Evolutionary conservation across 2,797 vertebrate species (phyloP).

Genomic region (Carcharodon carcharias): DNA sequence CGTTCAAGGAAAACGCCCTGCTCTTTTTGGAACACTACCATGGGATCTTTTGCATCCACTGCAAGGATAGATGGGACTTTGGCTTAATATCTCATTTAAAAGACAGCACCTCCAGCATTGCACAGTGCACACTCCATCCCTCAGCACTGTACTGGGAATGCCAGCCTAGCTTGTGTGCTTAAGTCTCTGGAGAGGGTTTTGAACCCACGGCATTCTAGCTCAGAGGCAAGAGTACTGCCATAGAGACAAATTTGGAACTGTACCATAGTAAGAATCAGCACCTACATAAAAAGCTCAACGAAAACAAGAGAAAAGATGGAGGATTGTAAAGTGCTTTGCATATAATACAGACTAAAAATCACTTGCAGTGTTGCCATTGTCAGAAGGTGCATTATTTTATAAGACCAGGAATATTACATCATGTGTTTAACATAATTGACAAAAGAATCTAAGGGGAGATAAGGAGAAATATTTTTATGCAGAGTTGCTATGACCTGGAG

Average conservation of each 20-base stretch:
- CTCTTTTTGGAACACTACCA: not conserved
- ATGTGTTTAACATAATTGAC: not conserved
- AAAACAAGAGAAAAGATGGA: not conserved
- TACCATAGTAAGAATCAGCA: not conserved
- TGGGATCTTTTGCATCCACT: not conserved
- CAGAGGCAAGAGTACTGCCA: not conserved
- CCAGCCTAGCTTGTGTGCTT: not conserved
- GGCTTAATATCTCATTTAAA: not conserved
- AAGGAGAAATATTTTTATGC: not conserved
- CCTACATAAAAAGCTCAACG: not conserved
- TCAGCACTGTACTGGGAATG: not conserved
- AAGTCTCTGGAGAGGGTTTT: not conserved
- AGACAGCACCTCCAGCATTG: not conserved
- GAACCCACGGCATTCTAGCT: not conserved
- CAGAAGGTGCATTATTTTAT: not conserved
- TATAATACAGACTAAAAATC: not conserved
- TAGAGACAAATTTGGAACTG: not conserved
- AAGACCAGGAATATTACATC: not conserved
- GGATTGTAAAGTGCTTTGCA: not conserved
- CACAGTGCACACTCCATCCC: not conserved
- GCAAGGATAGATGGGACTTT: not conserved
- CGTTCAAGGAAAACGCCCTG: not conserved
- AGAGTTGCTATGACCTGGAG: not conserved
- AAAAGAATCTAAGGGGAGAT: not conserved
- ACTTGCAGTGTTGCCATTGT: not conserved